These are phyloP conservation scores for Aphidius gifuensis DNA, from an alignment of 1,140 invertebrate genomes.

Conservation along the genomic window DNA sequence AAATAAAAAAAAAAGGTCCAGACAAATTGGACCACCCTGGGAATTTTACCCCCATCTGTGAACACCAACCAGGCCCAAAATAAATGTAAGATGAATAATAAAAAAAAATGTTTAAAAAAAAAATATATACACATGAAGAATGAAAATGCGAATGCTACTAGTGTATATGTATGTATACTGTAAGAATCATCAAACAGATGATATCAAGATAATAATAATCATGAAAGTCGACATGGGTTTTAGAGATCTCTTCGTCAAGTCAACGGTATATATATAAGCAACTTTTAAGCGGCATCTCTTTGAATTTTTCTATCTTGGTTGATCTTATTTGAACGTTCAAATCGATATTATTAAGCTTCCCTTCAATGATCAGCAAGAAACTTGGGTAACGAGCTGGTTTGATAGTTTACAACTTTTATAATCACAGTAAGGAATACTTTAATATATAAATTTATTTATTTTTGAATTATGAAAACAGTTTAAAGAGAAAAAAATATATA, in stretches of 20 bases:
- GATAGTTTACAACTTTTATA: not conserved
- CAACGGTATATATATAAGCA: not conserved
- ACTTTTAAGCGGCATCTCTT: not conserved
- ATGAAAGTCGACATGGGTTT: conserved; percentile 4
- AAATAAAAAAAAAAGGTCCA: conserved; percentile 24
- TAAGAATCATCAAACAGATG: conserved; percentile 20
- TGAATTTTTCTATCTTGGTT: conserved; percentile 18
- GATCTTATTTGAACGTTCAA: not conserved
- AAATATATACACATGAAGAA: not conserved
- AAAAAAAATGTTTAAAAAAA: conserved; percentile 12
- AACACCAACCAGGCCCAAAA: conserved; percentile 12
- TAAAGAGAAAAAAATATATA: no score
- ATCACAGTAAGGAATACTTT: no score
- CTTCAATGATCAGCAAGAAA: conserved; percentile 15
- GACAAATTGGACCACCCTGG: conserved; percentile 57
- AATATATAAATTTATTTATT: no score
- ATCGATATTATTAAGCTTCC: conserved; percentile 17
- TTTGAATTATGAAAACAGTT: no score
- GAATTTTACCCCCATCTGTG: conserved; percentile 25
- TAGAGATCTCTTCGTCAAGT: not conserved
- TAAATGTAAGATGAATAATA: conserved; percentile 2
- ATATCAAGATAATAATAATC: conserved; percentile 42
- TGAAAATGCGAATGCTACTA: conserved; percentile 32
- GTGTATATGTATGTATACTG: not conserved
- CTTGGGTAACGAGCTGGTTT: conserved; percentile 11